Evolutionary conservation across 2,888 invertebrate genomes (phyloP).

Genomic region (Sabatieria punctata): DNA sequence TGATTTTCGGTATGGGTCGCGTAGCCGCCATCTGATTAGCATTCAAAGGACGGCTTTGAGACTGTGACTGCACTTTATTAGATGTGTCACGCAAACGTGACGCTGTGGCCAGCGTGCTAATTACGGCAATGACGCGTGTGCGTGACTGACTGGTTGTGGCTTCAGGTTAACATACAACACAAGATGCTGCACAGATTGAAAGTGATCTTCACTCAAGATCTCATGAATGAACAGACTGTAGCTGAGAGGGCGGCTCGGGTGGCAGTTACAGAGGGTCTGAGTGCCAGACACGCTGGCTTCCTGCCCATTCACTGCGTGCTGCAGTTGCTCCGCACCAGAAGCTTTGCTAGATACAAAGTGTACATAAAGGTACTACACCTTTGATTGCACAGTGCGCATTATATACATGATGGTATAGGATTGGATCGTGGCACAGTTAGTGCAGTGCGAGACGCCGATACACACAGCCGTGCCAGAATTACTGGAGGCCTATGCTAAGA

Average conservation of each 20-base stretch:
- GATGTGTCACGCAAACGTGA: too few species aligned
- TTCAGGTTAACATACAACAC: conserved; percentile 46
- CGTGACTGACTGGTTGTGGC: too few species aligned
- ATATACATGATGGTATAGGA: conserved; percentile 20
- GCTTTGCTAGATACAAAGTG: conserved; percentile 86
- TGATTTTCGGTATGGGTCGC: too few species aligned
- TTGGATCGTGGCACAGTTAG: conserved; percentile 88
- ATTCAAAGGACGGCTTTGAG: too few species aligned
- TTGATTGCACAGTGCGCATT: not conserved
- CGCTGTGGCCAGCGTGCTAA: too few species aligned
- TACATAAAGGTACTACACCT: conserved; percentile 54
- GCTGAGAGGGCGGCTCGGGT: conserved; percentile 7
- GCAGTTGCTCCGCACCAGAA: conserved; percentile 74
- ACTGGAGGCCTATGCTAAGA: conserved; percentile 84
- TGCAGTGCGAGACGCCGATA: conserved; percentile 66
- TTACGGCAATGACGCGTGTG: too few species aligned
- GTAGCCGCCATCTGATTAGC: too few species aligned
- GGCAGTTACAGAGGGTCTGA: conserved; percentile 7
- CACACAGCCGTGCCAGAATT: conserved; percentile 81
- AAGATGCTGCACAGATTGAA: conserved; percentile 73
- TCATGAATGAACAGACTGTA: conserved; percentile 78
- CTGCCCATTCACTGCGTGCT: conserved; percentile 90
- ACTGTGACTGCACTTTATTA: too few species aligned
- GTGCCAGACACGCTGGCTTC: conserved; percentile 45
- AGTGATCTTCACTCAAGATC: conserved; percentile 83